phyloP scores from a whole-genome alignment of 2,113 vertebrate species.

The Zosterops japonicus region DNA sequence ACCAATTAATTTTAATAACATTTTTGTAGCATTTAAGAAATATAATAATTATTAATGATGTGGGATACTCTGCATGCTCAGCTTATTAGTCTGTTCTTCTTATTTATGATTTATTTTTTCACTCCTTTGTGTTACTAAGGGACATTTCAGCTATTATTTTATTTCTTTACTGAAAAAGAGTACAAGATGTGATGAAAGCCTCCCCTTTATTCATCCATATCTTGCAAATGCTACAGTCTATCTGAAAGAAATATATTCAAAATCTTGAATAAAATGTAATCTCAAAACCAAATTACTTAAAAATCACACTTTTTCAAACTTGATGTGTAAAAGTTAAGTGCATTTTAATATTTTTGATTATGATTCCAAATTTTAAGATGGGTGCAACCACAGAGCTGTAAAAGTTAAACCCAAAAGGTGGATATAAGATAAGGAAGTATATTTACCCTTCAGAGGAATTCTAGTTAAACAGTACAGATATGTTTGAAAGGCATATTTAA shows the following conservation, averaged over 20 bases:
- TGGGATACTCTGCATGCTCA: neutral
- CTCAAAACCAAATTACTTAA: neutral
- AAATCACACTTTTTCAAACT: neutral
- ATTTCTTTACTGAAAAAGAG: neutral
- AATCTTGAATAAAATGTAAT: neutral
- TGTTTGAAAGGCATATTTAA: neutral
- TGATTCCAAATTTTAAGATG: neutral
- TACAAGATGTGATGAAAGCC: neutral
- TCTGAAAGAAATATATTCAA: neutral
- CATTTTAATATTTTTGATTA: neutral
- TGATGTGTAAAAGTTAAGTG: neutral
- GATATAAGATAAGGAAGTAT: neutral
- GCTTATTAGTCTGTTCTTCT: neutral
- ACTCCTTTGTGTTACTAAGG: neutral
- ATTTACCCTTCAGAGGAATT: neutral
- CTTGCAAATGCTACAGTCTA: neutral
- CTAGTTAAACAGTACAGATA: neutral
- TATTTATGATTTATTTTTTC: neutral
- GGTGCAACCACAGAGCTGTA: neutral
- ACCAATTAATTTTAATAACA: neutral
- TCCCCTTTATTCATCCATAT: neutral
- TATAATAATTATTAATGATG: neutral
- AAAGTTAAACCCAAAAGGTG: neutral
- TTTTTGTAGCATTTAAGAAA: neutral
- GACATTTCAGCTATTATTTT: neutral